Evolutionary conservation across 2,888 invertebrate species (phyloP).

Genomic region (Lymantria monacha): DNA sequence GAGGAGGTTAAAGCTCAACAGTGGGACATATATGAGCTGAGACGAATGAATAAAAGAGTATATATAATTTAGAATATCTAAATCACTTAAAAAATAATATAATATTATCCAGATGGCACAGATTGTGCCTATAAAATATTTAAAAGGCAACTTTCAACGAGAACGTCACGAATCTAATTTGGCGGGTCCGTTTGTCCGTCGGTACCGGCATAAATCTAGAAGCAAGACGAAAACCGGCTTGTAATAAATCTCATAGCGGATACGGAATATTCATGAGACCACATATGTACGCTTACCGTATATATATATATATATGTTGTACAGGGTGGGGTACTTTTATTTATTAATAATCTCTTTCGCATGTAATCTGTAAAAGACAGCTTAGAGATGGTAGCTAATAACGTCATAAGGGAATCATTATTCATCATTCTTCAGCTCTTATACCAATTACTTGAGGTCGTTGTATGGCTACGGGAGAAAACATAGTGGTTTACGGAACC

Average conservation of each 20-base stretch:
- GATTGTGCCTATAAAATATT: conserved; percentile 7
- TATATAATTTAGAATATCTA: background rate
- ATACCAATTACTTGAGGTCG: too few relatives aligned
- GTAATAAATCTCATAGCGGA: conserved; percentile 47
- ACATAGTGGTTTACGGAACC: too few relatives aligned
- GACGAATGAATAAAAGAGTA: too few relatives aligned
- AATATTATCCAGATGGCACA: conserved; percentile 1
- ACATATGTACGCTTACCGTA: conserved; percentile 27
- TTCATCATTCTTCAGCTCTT: too few relatives aligned
- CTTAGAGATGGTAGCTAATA: too few relatives aligned
- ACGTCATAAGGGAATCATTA: too few relatives aligned
- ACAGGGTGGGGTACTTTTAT: background rate
- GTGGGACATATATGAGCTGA: too few relatives aligned
- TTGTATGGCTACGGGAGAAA: too few relatives aligned
- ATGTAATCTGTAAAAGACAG: too few relatives aligned
- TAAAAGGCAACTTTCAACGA: background rate
- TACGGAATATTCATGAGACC: conserved; percentile 51
- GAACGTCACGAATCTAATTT: conserved; percentile 43
- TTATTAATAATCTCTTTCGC: too few relatives aligned
- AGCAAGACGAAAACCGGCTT: conserved; percentile 42
- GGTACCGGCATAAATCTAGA: conserved; percentile 42
- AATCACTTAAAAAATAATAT: background rate
- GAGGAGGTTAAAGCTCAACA: too few relatives aligned
- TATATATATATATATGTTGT: conserved; percentile 4
- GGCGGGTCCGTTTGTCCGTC: conserved; percentile 28